Conservation (phyloP, 2,113 vertebrate genomes). For the Anhinga rufa region DNA sequence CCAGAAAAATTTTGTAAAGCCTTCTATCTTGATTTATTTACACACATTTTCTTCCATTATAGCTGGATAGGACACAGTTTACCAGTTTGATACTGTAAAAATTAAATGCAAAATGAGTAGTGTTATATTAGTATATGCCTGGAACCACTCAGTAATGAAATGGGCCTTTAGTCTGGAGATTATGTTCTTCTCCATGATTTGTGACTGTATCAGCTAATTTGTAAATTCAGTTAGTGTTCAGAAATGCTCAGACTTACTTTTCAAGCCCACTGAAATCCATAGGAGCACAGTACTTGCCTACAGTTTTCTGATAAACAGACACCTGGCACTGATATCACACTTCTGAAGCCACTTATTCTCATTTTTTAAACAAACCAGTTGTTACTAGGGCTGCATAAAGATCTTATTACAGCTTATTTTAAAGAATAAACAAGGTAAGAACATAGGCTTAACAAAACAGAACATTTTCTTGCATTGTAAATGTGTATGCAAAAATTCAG, state of each 20-base stretch:
- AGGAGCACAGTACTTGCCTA: background rate
- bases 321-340: background rate
- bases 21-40: background rate
- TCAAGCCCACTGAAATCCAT: background rate
- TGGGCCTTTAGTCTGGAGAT: background rate
- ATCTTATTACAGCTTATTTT: background rate
- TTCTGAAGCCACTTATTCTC: background rate
- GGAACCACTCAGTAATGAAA: background rate
- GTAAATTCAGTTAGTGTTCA: background rate
- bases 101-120: background rate
- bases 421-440: slow-evolving; percentile 52
- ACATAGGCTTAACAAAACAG: background rate
- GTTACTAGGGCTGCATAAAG: background rate
- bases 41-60: background rate
- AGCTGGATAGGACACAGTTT: background rate
- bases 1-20: background rate
- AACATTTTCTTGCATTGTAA: slow-evolving; percentile 28
- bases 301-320: background rate
- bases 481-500: slow-evolving; percentile 58
- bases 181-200: background rate
- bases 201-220: background rate
- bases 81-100: background rate
- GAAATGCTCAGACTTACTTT: background rate
- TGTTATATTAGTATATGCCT: background rate
- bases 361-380: slow-evolving; percentile 9